Conservation (phyloP, 2,888 invertebrate species). For the Anthoptus insignis region DNA sequence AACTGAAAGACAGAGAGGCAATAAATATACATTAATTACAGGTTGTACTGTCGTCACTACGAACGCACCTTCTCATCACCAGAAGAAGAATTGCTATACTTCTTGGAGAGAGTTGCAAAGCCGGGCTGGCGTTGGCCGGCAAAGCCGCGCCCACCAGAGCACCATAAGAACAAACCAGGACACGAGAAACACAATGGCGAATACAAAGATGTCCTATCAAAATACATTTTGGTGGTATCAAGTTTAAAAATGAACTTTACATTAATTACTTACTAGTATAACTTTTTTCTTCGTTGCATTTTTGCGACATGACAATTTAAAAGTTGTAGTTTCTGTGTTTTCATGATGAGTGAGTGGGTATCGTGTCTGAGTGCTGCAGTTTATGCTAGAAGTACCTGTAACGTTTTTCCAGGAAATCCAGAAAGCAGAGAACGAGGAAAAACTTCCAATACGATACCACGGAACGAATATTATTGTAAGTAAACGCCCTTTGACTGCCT, state of each 20-base stretch:
- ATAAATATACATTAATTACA: slow-evolving; percentile 71
- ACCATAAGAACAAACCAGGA: slow-evolving; percentile 86
- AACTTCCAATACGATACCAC: slow-evolving; percentile 72
- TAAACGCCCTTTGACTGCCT: slow-evolving; percentile 52
- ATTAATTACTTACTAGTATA: no score
- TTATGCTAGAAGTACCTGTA: not conserved
- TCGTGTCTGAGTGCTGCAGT: no score
- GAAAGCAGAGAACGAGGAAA: slow-evolving; percentile 75
- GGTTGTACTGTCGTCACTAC: slow-evolving; percentile 92
- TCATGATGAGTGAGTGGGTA: no score
- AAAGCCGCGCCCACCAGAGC: slow-evolving; percentile 89
- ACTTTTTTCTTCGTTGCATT: no score
- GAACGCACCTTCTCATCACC: slow-evolving; percentile 90
- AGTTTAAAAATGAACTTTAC: not conserved
- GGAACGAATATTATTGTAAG: slow-evolving; percentile 85
- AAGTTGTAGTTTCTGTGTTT: no score
- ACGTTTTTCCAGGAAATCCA: slow-evolving; percentile 62
- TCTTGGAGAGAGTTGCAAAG: slow-evolving; percentile 92
- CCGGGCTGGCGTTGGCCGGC: slow-evolving; percentile 96
- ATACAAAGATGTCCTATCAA: no score
- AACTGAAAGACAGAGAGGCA: no score
- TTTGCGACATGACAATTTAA: no score
- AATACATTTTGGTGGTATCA: no score
- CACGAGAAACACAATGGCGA: slow-evolving; percentile 78
- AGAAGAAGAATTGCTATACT: slow-evolving; percentile 93